Evolutionary conservation across 2,113 vertebrate genomes (phyloP), one percentile per base, ranked within the genome.

Genomic region (Rutilus rutilus): DNA sequence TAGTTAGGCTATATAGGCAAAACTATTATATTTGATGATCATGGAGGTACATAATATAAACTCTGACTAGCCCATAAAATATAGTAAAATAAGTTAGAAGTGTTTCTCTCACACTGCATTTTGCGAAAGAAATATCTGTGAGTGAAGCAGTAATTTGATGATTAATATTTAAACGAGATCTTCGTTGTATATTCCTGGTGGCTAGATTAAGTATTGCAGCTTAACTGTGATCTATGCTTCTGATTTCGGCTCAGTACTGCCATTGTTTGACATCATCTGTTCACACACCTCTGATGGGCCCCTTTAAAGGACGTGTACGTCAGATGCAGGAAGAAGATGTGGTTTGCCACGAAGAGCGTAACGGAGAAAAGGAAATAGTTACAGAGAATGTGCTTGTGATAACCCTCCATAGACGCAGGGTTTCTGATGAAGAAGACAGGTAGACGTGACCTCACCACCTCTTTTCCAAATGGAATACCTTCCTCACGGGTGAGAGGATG

Each of bases 341-440:
- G 95, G 94, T 94, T 93, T 91, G 78, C 85, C 88, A 89, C 89
- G 87, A 86, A 88, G 9, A 90, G 91, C 93, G 94, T 94, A 94
- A 95, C 82, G 93, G 93, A 94, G 94, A 36, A 89, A 90, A 93
- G 93, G 91, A 94, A 94, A 91, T 54, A 91, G 92, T 94, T 92
- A 95, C 87, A 95, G 94, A 94, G 95, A 94, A 91, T 88, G 65
- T 88, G 87, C 62, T 42, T 52, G 87, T 90, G 91, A 90, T 73
- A 88, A 91, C 91, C 91, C 89, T 93, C 86, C 88, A 82, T 74
- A 85, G 80, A 39, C 54, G 64, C 14, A 62, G 89, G 82, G 73
- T 90, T 93, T 94, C 91, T 92, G 86, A 88, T 88, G 69, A 93
- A 93, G 87, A 82, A 54, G 89, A 54, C 81, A 75, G 91, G 87